Percentiles rank a stretch among this genome's conserved stretches.
Conservation (phyloP, 1,140 invertebrate genomes). For the Bombus pascuorum region DNA sequence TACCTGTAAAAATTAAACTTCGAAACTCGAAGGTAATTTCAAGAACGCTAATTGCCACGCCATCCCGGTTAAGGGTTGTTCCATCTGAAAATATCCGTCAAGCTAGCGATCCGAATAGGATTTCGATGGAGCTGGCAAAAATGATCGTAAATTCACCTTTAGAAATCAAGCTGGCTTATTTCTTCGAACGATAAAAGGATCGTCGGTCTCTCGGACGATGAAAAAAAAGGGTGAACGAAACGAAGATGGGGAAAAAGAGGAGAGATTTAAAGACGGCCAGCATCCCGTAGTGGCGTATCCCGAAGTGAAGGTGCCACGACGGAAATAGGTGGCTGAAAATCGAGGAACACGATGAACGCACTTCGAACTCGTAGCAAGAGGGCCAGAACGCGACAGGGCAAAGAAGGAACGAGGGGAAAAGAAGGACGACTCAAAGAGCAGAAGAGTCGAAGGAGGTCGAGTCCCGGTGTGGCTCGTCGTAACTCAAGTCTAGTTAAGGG, state of each 20-base stretch:
- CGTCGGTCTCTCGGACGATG: neutral
- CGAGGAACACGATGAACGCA: conserved; percentile 55
- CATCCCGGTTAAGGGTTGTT: neutral
- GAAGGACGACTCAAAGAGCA: conserved; percentile 53
- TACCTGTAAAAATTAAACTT: too few species aligned
- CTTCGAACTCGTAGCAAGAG: conserved; percentile 57
- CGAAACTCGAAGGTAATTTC: too few species aligned
- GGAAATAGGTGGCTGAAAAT: conserved; percentile 67
- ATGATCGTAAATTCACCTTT: conserved; percentile 49
- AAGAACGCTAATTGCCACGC: too few species aligned
- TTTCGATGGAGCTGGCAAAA: conserved; percentile 29
- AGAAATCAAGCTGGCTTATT: conserved; percentile 57
- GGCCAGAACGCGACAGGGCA: conserved; percentile 8
- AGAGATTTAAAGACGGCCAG: conserved; percentile 60
- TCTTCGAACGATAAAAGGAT: conserved; percentile 60
- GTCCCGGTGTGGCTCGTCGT: conserved; percentile 72
- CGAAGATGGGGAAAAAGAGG: neutral
- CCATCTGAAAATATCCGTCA: neutral
- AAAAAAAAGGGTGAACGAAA: conserved; percentile 29
- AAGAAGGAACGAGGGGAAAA: neutral
- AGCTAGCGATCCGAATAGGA: neutral
- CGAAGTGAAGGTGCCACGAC: conserved; percentile 61
- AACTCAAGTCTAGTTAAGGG: conserved; percentile 82
- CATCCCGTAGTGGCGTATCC: conserved; percentile 33
- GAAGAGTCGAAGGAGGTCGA: conserved; percentile 64